A percentile compares a stretch with the other conserved stretches of the same genome.
Conservation (phyloP, 2,888 invertebrate genomes). For the Adelognathus sp. region DNA sequence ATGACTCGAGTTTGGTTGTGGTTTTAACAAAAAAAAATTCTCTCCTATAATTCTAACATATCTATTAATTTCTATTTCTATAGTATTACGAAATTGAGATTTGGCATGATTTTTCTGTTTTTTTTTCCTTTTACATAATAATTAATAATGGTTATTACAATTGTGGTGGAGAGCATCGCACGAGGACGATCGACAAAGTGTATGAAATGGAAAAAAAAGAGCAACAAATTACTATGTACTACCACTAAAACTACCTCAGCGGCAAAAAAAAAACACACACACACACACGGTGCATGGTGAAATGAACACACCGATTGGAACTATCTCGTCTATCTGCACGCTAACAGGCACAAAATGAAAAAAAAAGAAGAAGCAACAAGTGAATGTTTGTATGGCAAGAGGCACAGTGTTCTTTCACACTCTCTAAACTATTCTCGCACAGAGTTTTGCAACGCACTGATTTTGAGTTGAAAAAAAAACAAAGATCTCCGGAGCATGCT, state of each 20-base stretch:
- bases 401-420: conserved; percentile 41
- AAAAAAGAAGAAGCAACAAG: background rate
- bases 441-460: conserved; percentile 51
- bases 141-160: conserved; percentile 14
- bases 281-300: conserved; percentile 56
- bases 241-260: conserved; percentile 10
- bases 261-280: conserved; percentile 33
- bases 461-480: conserved; percentile 5
- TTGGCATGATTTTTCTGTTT: conserved; percentile 9
- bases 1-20: conserved; percentile 24
- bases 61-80: background rate
- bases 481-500: background rate
- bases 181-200: conserved; percentile 46
- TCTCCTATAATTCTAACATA: conserved; percentile 2
- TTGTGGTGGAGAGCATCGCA: conserved; percentile 63
- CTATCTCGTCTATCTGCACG: conserved; percentile 34
- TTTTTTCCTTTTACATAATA: background rate
- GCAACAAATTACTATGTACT: background rate
- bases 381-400: background rate
- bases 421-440: conserved; percentile 39
- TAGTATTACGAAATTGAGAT: background rate
- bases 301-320: conserved; percentile 45
- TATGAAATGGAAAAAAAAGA: conserved; percentile 24
- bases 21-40: conserved; percentile 8
- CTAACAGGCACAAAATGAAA: conserved; percentile 46